Conservation (phyloP, 1,140 invertebrate species). For the Diploscapter pachys region DNA sequence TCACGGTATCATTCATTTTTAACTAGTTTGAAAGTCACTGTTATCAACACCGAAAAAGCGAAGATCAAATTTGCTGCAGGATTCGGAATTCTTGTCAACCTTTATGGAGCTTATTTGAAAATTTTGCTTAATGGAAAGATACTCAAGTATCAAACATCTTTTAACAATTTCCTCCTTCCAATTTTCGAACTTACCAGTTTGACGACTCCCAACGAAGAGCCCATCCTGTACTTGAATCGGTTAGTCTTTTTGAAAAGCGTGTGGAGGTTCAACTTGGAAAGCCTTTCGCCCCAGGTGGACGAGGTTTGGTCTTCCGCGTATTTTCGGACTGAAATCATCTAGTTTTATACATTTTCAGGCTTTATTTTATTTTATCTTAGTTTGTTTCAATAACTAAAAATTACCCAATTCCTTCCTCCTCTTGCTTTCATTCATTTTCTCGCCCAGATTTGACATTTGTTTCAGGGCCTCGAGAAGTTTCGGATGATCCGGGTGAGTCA, state of each 20-base stretch:
- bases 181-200: conserved; percentile 14
- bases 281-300: conserved; percentile 20
- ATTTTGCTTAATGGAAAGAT: too few species aligned
- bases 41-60: too few species aligned
- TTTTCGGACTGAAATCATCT: conserved; percentile 23
- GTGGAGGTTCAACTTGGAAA: conserved; percentile 32
- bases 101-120: too few species aligned
- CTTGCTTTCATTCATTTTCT: conserved; percentile 54
- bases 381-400: too few species aligned
- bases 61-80: too few species aligned
- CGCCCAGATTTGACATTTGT: conserved; percentile 46
- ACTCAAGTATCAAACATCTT: too few species aligned
- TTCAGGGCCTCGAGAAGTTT: conserved; percentile 49
- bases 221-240: conserved; percentile 30
- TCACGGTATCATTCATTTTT: too few species aligned
- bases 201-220: conserved; percentile 26
- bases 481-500: conserved; percentile 49
- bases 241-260: conserved; percentile 29
- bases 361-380: too few species aligned
- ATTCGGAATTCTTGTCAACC: too few species aligned
- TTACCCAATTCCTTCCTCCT: conserved; percentile 49
- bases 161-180: too few species aligned
- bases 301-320: conserved; percentile 22
- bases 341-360: too few species aligned
- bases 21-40: too few species aligned